phyloP scores from a whole-genome alignment of 2,113 vertebrate genomes.

The Promerops cafer region DNA sequence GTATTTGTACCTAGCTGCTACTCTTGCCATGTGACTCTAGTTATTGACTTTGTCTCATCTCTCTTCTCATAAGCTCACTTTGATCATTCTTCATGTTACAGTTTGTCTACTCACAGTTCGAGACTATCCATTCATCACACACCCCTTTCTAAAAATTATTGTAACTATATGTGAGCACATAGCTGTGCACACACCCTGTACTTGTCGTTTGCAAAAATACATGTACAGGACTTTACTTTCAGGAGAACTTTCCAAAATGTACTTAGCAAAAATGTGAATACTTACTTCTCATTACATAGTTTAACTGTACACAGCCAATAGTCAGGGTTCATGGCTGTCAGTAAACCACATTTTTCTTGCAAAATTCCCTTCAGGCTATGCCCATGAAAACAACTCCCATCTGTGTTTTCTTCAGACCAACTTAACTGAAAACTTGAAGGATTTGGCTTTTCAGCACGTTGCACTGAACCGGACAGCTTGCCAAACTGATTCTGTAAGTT shows the following conservation, averaged over 20 bases:
- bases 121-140: neutral
- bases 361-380: slow-evolving; percentile 73
- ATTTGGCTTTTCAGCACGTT: neutral
- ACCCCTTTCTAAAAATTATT: neutral
- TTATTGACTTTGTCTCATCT: neutral
- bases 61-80: neutral
- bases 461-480: slow-evolving; percentile 58
- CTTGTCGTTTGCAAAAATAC: neutral
- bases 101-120: neutral
- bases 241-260: neutral
- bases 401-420: slow-evolving; percentile 75
- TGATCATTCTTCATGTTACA: neutral
- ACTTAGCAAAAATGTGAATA: neutral
- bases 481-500: slow-evolving; percentile 80
- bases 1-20: neutral
- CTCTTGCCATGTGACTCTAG: neutral
- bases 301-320: slow-evolving; percentile 83
- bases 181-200: neutral
- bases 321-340: slow-evolving; percentile 49
- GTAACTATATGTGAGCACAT: neutral
- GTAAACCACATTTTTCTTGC: slow-evolving; percentile 28
- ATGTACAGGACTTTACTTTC: neutral
- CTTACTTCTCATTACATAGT: slow-evolving; percentile 67
- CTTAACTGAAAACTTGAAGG: slow-evolving; percentile 84
- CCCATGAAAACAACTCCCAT: slow-evolving; percentile 76